phyloP scores from a whole-genome alignment of 1,140 invertebrate species.

The Drosophila nebulosa region DNA sequence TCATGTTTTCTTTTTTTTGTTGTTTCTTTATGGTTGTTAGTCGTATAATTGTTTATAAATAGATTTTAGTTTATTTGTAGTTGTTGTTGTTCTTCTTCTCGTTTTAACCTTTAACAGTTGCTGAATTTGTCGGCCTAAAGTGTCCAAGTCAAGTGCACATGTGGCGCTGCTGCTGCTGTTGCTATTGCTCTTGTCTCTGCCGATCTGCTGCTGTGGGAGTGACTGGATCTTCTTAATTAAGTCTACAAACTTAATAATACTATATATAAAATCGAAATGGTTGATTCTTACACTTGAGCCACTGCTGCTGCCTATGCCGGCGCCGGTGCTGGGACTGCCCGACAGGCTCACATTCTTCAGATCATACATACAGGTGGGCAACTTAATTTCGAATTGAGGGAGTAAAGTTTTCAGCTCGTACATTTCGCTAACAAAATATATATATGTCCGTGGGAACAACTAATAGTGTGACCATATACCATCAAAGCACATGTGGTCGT shows the following conservation, averaged over 20 bases:
- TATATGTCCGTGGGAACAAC: neutral
- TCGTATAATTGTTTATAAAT: constrained; percentile 42
- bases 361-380: constrained; percentile 78
- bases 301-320: constrained; percentile 7
- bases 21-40: constrained; percentile 31
- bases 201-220: constrained; percentile 33
- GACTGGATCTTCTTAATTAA: constrained; percentile 29
- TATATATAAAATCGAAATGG: neutral
- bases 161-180: constrained; percentile 32
- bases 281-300: constrained; percentile 48
- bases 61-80: constrained; percentile 45
- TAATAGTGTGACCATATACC: neutral
- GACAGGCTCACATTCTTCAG: constrained; percentile 65
- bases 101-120: constrained; percentile 76
- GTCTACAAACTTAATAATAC: constrained; percentile 6
- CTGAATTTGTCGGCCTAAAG: constrained; percentile 74
- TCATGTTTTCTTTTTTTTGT: neutral
- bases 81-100: constrained; percentile 31
- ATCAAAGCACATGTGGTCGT: neutral
- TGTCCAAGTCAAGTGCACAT: constrained; percentile 79
- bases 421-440: constrained; percentile 44
- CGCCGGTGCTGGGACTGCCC: constrained; percentile 10
- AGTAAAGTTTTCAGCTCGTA: constrained; percentile 77
- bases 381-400: constrained; percentile 74
- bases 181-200: constrained; percentile 32